Evolutionary conservation across 2,797 vertebrate genomes (phyloP), one percentile per base, ranked within the genome.

Genomic region (Philypnodon macrostomus): DNA sequence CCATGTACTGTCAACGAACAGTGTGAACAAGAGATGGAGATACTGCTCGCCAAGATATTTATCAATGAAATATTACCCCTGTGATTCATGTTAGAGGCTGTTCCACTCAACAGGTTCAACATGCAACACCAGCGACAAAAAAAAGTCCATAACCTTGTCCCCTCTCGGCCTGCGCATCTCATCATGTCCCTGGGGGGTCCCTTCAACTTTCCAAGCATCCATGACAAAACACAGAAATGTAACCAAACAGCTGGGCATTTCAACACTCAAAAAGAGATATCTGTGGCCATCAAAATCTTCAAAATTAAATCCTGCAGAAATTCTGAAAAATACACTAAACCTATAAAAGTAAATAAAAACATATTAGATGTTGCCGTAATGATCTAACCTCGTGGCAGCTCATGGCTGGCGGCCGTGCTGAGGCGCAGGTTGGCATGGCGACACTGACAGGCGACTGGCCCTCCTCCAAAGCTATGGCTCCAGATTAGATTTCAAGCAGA

Each of bases 401-500:
- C 84, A 66, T 85, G 88, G 86, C 84, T 86, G 51, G 45, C 55
- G 81, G 73, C 71, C 49, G 68, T 75, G 71, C n/a, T 65, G 50
- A 71, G 80, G 82, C 42, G 48, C 70, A 55, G 68, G 90, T 90
- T 84, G 84, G 71, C 84, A 82, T 87, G 87, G 85, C 48, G 83
- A 91, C 76, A 53, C 56, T 90, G 89, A 88, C 90, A 91, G 81
- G 79, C 80, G 73, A 69, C 74, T 81, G 85, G 79, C 68, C 75
- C 61, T 47, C 58, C 83, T 89, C 81, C 80, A 90, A 90, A 91
- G 87, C 89, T 87, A 88, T 86, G 81, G 84, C 65, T 83, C 67
- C 80, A 86, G 85, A 88, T 90, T 91, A 77, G 83, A 90, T 92
- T 91, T 89, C 79, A 77, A 67, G 58, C 74, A 79, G 71, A 61